Percentiles rank a stretch among this genome's conserved stretches.
These are phyloP conservation scores for Zapus hudsonius DNA, from an alignment of 2,113 vertebrate species.

Conservation along the genomic window DNA sequence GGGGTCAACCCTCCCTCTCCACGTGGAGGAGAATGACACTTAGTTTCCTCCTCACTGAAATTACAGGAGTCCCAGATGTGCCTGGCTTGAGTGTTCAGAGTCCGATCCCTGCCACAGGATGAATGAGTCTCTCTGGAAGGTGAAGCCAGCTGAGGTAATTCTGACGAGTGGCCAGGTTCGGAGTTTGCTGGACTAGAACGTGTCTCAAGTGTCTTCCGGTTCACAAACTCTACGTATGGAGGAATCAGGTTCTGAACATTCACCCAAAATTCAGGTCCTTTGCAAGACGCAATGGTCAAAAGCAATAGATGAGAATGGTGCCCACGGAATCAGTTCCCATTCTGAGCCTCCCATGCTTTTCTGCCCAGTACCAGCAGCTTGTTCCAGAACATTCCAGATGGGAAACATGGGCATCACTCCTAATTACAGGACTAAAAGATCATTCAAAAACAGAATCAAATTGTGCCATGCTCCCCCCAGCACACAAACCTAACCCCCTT, in stretches of 20 bases:
- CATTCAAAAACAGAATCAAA: slow-evolving; percentile 54
- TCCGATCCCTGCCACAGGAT: background rate
- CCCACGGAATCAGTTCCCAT: background rate
- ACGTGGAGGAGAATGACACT: background rate
- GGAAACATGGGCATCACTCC: background rate
- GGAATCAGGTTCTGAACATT: slow-evolving; percentile 68
- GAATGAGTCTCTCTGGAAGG: background rate
- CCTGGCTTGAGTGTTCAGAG: background rate
- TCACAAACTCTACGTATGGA: slow-evolving; percentile 32
- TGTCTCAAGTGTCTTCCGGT: slow-evolving; percentile 47
- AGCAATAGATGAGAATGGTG: background rate
- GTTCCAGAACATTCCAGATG: background rate
- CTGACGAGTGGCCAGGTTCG: slow-evolving; percentile 45
- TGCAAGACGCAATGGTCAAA: slow-evolving; percentile 52
- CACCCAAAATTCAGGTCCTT: background rate
- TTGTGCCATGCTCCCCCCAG: background rate
- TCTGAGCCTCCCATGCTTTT: background rate
- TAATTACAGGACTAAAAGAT: background rate
- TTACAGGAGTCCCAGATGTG: background rate
- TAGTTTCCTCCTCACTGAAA: background rate
- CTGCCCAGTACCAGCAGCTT: accelerated
- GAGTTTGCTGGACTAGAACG: slow-evolving; percentile 47
- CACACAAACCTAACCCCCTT: slow-evolving; percentile 40
- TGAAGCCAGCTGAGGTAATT: slow-evolving; percentile 34
- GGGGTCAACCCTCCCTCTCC: background rate